phyloP scores from a whole-genome alignment of 1,140 invertebrate species.

The Atopsyche davidsoni region DNA sequence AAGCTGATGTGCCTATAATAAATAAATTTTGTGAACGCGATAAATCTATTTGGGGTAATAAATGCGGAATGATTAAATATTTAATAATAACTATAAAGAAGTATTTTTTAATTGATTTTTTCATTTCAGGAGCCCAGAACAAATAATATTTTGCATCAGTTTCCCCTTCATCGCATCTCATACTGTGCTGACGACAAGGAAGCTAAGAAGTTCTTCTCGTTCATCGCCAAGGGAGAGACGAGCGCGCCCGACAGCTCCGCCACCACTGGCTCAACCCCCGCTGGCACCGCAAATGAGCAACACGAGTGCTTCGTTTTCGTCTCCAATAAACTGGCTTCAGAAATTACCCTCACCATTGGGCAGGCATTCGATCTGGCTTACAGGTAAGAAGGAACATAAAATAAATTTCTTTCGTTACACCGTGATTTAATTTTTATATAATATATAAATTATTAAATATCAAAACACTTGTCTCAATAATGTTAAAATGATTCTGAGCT shows the following conservation, averaged over 20 bases:
- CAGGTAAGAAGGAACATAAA: too few species aligned
- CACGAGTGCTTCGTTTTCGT: slow-evolving; percentile 96
- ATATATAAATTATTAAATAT: background rate
- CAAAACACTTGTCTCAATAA: too few species aligned
- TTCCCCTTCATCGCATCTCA: slow-evolving; percentile 94
- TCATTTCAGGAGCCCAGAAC: slow-evolving; percentile 54
- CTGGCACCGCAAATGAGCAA: slow-evolving; percentile 52
- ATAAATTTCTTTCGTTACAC: background rate
- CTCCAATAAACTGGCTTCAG: slow-evolving; percentile 91
- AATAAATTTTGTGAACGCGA: too few species aligned
- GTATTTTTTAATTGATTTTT: too few species aligned
- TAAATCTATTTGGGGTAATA: too few species aligned
- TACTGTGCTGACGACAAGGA: slow-evolving; percentile 98
- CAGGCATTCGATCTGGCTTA: slow-evolving; percentile 98
- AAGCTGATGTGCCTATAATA: too few species aligned
- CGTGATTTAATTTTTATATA: background rate
- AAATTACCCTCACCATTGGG: slow-evolving; percentile 94
- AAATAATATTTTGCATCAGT: slow-evolving; percentile 82
- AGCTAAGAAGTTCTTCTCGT: slow-evolving; percentile 92
- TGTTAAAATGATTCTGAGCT: too few species aligned
- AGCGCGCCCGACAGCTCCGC: slow-evolving; percentile 36
- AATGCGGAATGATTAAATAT: too few species aligned
- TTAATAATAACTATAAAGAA: too few species aligned
- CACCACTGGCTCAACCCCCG: slow-evolving; percentile 25
- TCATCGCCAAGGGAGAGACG: slow-evolving; percentile 87